These are phyloP conservation scores for Pristionchus mayeri DNA, from an alignment of 2,888 invertebrate genomes.

Conservation along the genomic window DNA sequence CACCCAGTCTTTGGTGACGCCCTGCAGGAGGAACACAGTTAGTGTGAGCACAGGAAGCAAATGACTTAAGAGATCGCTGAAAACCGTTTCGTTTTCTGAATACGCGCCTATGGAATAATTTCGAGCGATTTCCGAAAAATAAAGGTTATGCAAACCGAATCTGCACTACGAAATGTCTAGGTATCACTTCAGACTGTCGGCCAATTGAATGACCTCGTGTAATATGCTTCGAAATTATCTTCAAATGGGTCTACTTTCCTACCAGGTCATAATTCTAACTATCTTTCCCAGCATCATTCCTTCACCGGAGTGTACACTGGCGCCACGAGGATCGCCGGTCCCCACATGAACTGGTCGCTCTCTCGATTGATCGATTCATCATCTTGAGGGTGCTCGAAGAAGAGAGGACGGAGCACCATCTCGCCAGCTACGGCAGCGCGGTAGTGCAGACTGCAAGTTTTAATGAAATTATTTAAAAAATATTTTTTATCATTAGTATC, in stretches of 20 bases:
- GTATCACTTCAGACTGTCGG: no score
- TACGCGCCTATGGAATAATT: no score
- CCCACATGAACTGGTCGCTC: conserved; percentile 71
- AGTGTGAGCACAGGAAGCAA: no score
- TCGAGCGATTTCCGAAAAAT: no score
- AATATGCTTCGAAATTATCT: no score
- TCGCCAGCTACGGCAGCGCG: conserved; percentile 63
- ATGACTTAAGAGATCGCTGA: no score
- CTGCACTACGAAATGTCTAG: no score
- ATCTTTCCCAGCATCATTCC: not conserved
- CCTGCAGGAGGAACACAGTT: conserved; percentile 50
- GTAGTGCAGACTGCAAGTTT: conserved; percentile 64
- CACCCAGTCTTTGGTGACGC: conserved; percentile 64
- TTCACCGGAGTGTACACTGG: conserved; percentile 62
- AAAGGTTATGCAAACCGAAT: no score
- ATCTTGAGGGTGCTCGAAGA: conserved; percentile 68
- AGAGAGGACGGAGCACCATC: conserved; percentile 69
- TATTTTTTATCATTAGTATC: not conserved
- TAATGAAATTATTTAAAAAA: not conserved
- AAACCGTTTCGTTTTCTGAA: no score
- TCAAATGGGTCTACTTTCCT: no score
- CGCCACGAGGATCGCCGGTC: conserved; percentile 67
- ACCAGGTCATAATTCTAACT: no score
- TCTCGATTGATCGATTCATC: conserved; percentile 16
- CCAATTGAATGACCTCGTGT: no score